A percentile compares a stretch with the other conserved stretches of the same genome.
phyloP scores from a whole-genome alignment of 2,888 invertebrate species.

The Lasius platythorax region DNA sequence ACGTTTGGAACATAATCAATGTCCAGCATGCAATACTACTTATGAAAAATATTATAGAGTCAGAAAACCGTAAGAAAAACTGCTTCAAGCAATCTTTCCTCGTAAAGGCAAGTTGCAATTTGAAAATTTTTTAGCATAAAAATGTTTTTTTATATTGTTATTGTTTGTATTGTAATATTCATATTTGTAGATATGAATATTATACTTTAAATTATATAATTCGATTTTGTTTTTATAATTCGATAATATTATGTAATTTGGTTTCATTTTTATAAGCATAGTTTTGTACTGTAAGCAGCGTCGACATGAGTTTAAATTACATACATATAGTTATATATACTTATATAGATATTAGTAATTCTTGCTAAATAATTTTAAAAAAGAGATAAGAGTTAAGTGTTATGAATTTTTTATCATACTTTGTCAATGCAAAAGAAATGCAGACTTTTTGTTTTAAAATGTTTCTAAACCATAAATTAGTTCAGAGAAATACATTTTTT shows the following conservation, averaged over 20 bases:
- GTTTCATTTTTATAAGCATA: conserved; percentile 1
- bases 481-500: neutral
- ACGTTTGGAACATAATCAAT: neutral
- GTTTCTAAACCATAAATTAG: neutral
- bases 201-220: neutral
- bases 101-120: neutral
- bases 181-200: neutral
- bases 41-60: neutral
- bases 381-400: neutral
- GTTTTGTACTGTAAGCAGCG: neutral
- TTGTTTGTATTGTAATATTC: neutral
- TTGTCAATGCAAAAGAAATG: neutral
- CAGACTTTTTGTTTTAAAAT: neutral
- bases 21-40: neutral
- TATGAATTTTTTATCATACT: neutral
- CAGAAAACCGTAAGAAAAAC: conserved; percentile 12
- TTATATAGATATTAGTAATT: neutral
- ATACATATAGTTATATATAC: neutral
- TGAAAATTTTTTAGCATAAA: neutral
- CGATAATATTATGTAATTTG: too few relatives aligned
- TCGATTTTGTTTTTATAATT: neutral
- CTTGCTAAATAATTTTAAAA: neutral
- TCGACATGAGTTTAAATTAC: conserved; percentile 2
- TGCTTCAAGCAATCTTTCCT: neutral
- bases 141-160: neutral